Percentiles rank a stretch among this genome's conserved stretches.
These are phyloP conservation scores for Plestiodon gilberti DNA, from an alignment of 2,113 vertebrate species.

Conservation along the genomic window DNA sequence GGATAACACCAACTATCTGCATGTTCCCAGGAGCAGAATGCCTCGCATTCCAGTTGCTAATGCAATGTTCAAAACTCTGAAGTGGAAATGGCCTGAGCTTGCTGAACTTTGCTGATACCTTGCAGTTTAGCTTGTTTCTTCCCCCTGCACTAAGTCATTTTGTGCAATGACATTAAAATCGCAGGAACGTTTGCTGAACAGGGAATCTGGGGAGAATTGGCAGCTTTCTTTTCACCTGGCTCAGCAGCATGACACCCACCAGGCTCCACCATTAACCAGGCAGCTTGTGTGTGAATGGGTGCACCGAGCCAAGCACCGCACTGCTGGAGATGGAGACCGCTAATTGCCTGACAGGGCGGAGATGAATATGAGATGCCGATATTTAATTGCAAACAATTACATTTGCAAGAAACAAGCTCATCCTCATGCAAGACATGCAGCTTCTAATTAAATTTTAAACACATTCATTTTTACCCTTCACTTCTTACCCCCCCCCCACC, in stretches of 20 bases:
- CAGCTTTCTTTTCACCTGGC: slow-evolving; percentile 15
- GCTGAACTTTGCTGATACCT: not conserved
- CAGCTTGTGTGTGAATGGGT: not conserved
- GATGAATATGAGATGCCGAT: not conserved
- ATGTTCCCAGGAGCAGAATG: not conserved
- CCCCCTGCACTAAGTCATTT: not conserved
- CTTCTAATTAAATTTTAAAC: slow-evolving; percentile 60
- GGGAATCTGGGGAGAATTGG: not conserved
- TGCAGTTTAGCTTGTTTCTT: not conserved
- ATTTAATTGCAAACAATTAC: slow-evolving; percentile 41
- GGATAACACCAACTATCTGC: not conserved
- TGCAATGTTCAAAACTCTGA: not conserved
- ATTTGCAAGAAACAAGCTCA: slow-evolving; percentile 34
- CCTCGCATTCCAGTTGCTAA: not conserved
- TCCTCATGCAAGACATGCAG: slow-evolving; percentile 38
- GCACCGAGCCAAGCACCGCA: not conserved
- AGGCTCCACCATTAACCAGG: not conserved
- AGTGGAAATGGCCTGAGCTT: not conserved
- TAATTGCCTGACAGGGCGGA: not conserved
- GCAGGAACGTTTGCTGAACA: not conserved
- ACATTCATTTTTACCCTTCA: slow-evolving; percentile 27
- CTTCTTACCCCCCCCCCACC: slow-evolving; percentile 25
- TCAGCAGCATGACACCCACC: not conserved
- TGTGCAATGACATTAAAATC: not conserved
- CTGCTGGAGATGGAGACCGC: not conserved